Conservation (phyloP, 1,140 invertebrate genomes). For the Ephestia elutella region DNA sequence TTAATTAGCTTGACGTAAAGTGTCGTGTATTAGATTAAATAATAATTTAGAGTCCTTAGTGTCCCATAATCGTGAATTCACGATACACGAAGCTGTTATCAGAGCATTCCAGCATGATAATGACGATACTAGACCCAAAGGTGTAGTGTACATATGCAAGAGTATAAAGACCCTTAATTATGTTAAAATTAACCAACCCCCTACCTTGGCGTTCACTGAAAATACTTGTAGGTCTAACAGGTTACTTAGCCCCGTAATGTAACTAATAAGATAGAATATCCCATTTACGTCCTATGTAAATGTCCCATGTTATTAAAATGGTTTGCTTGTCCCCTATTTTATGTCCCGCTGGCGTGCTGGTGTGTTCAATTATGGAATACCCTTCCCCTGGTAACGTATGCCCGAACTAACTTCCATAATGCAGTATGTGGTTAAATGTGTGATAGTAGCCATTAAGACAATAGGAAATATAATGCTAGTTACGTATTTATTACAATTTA, state of each 20-base stretch:
- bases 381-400: slow-evolving; percentile 64
- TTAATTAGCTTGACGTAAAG: slow-evolving; percentile 1
- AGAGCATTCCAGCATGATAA: background rate
- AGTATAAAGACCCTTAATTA: slow-evolving; percentile 24
- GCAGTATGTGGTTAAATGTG: slow-evolving; percentile 99
- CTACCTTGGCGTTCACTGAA: slow-evolving; percentile 60
- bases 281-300: slow-evolving; percentile 16
- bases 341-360: slow-evolving; percentile 59
- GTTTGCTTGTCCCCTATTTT: slow-evolving; percentile 59
- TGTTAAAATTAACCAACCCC: slow-evolving; percentile 39
- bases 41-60: background rate
- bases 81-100: background rate
- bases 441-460: slow-evolving; percentile 99
- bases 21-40: slow-evolving; percentile 10
- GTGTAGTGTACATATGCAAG: slow-evolving; percentile 43
- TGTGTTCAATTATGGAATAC: slow-evolving; percentile 42
- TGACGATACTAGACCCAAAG: slow-evolving; percentile 40
- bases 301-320: slow-evolving; percentile 52
- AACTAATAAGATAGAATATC: slow-evolving; percentile 13
- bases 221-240: slow-evolving; percentile 21
- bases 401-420: slow-evolving; percentile 48
- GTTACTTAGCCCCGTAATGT: slow-evolving; percentile 12
- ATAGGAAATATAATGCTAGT: slow-evolving; percentile 99
- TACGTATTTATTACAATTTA: slow-evolving; percentile 99
- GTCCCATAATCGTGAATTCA: background rate